These are phyloP conservation scores for Lethenteron camtschaticum DNA, from an alignment of 2,113 vertebrate species.

Conservation along the genomic window DNA sequence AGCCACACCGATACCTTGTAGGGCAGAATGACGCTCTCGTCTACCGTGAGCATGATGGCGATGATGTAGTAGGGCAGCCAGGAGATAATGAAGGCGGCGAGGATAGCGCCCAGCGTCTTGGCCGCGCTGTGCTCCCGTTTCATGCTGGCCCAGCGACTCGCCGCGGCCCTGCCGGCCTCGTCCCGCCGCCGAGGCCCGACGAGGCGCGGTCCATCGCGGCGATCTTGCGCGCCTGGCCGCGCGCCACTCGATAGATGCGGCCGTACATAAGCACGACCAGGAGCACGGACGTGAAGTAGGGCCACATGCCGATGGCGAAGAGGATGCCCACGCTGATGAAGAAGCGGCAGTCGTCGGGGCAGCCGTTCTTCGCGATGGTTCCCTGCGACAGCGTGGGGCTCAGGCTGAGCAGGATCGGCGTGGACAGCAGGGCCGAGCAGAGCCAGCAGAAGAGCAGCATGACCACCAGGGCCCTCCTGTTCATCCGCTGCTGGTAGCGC, in stretches of 20 bases:
- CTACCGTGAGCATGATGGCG: conserved; percentile 73
- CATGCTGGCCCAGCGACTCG: conserved; percentile 50
- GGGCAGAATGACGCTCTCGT: conserved; percentile 66
- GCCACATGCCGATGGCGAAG: conserved; percentile 1
- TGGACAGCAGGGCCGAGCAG: conserved; percentile 56
- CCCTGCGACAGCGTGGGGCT: no score
- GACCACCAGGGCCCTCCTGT: conserved; percentile 59
- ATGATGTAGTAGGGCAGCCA: conserved; percentile 93
- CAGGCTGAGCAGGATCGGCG: conserved; percentile 20
- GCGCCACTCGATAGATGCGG: conserved; percentile 75
- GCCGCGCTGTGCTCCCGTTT: conserved; percentile 72
- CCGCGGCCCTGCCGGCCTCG: conserved; percentile 30
- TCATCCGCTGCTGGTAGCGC: conserved; percentile 73
- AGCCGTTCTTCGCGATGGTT: no score
- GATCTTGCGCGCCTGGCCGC: conserved; percentile 66
- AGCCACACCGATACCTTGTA: conserved; percentile 52
- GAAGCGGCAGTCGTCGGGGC: conserved; percentile 38
- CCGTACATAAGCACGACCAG: conserved; percentile 92
- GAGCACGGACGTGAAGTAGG: conserved; percentile 58
- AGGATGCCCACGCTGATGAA: conserved; percentile 29
- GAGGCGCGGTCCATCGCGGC: conserved; percentile 20
- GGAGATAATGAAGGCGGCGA: conserved; percentile 93
- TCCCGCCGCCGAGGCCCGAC: conserved; percentile 18
- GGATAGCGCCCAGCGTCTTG: conserved; percentile 91
- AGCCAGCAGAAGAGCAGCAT: conserved; percentile 69